Conservation (phyloP, 2,888 invertebrate genomes). For the Camptogramma bilineatum region DNA sequence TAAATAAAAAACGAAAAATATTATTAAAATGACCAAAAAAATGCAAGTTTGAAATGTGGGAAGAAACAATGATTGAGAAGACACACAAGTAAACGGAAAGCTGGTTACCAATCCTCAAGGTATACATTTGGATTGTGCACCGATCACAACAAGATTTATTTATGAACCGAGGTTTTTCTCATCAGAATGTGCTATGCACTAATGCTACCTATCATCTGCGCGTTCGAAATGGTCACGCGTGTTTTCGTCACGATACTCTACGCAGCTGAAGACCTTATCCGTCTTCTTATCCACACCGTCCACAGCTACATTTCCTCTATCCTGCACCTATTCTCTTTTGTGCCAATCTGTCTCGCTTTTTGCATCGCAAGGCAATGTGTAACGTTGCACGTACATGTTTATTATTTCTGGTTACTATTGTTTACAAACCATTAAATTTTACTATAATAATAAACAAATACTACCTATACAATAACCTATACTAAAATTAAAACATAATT, state of each 20-base stretch:
- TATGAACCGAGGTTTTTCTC: background rate
- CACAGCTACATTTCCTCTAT: conserved; percentile 49
- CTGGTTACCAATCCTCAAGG: background rate
- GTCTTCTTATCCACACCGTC: conserved; percentile 48
- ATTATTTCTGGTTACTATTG: too few relatives aligned
- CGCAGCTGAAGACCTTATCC: conserved; percentile 55
- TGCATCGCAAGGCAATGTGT: conserved; percentile 48
- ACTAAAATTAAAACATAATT: too few relatives aligned
- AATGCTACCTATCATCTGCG: conserved; percentile 51
- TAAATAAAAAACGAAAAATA: conserved; percentile 24
- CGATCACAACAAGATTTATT: background rate
- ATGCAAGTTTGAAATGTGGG: background rate
- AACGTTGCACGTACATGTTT: too few relatives aligned
- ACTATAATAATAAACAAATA: too few relatives aligned
- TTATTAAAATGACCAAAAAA: conserved; percentile 20
- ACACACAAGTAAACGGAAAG: background rate
- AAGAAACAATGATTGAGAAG: background rate
- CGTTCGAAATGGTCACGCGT: conserved; percentile 49
- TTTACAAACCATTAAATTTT: too few relatives aligned
- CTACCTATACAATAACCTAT: too few relatives aligned
- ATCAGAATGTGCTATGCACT: conserved; percentile 46
- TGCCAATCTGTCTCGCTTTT: conserved; percentile 50
- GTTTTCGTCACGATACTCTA: conserved; percentile 48
- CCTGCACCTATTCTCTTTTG: conserved; percentile 46
- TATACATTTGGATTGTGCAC: background rate